Evolutionary conservation across 2,797 vertebrate species (phyloP).

Genomic region (Poecile montanus): DNA sequence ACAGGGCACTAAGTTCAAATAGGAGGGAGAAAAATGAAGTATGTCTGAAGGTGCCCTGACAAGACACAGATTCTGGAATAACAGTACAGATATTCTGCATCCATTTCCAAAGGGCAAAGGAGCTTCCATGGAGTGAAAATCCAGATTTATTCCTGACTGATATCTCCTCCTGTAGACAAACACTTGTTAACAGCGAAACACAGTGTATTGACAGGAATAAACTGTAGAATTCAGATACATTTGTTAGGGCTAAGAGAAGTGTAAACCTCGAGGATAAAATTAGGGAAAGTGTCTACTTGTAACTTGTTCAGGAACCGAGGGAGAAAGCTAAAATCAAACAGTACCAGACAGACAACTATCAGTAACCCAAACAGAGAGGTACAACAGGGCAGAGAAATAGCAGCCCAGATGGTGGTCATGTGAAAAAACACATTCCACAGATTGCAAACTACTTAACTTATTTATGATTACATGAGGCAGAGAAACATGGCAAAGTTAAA

Average conservation of each 20-base stretch:
- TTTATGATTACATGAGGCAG: constrained; percentile 11
- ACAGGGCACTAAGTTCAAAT: background rate
- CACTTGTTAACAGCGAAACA: background rate
- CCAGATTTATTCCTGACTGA: constrained; percentile 5
- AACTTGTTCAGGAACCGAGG: constrained; percentile 14
- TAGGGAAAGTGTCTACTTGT: constrained; percentile 28
- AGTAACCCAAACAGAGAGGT: constrained; percentile 56
- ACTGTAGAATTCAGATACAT: background rate
- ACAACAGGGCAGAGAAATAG: constrained; percentile 37
- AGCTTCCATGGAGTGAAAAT: background rate
- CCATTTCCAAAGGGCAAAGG: constrained; percentile 20
- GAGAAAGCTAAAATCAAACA: constrained; percentile 45
- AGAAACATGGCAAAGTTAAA: constrained; percentile 50
- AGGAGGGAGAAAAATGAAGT: background rate
- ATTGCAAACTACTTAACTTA: constrained; percentile 23
- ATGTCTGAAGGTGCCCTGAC: background rate
- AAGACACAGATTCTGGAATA: background rate
- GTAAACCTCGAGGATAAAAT: constrained; percentile 44
- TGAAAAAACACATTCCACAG: constrained; percentile 53
- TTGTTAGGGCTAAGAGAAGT: constrained; percentile 28
- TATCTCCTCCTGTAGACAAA: constrained; percentile 44
- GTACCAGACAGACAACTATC: constrained; percentile 36
- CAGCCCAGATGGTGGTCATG: constrained; percentile 31
- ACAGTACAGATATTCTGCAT: background rate
- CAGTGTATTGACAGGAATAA: constrained; percentile 26